Conservation (phyloP, 2,888 invertebrate species). For the Stramonita haemastoma region DNA sequence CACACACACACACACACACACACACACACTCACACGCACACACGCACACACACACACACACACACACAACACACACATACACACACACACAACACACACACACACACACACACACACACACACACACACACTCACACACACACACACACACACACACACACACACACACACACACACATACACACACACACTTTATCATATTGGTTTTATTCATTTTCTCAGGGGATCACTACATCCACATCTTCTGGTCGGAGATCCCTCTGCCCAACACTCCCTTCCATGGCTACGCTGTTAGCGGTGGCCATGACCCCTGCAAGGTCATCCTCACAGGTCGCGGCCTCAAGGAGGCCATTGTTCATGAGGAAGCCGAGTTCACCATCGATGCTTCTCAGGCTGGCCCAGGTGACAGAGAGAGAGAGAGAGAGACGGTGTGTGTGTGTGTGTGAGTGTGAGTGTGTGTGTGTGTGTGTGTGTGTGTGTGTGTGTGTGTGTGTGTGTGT, state of each 20-base stretch:
- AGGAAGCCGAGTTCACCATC: conserved; percentile 94
- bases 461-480: neutral
- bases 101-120: too few relatives aligned
- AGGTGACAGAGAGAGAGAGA: conserved; percentile 77
- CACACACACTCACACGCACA: too few relatives aligned
- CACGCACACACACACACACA: too few relatives aligned
- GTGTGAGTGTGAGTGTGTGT: neutral
- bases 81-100: too few relatives aligned
- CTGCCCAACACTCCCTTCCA: conserved; percentile 86
- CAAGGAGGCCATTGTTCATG: conserved; percentile 92
- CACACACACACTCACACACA: too few relatives aligned
- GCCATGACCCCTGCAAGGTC: conserved; percentile 73
- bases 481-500: too few relatives aligned
- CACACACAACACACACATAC: too few relatives aligned
- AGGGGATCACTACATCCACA: conserved; percentile 87
- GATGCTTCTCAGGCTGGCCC: conserved; percentile 88
- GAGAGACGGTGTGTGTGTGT: neutral
- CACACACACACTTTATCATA: conserved; percentile 76
- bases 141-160: too few relatives aligned
- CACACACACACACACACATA: too few relatives aligned
- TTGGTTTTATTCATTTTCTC: too few relatives aligned
- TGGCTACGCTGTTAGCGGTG: conserved; percentile 73
- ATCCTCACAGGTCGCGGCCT: conserved; percentile 91
- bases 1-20: too few relatives aligned
- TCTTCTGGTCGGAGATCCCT: conserved; percentile 87